Base-by-base conservation (phyloP, 2,113 vertebrate genomes). In the Shinisaurus crocodilurus region DNA sequence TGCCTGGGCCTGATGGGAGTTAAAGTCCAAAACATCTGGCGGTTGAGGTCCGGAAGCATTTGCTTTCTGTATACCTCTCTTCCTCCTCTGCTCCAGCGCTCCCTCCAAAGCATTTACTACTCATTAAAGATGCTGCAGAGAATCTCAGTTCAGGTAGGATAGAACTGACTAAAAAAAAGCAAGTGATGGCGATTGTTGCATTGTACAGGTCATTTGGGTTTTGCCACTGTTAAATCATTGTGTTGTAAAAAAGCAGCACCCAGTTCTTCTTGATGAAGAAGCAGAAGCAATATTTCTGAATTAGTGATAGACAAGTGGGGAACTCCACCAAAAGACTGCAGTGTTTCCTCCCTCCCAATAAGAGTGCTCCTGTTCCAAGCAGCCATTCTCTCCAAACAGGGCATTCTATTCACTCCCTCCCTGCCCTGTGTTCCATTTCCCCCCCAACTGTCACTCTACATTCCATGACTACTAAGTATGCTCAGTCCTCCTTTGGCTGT, bases 211-310 rank as follows among this genome's bases (percentile, higher is more conserved):
- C 34, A 74, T 20, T 13, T 27, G 1, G 8, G 16, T 54, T 72
- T 72, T 86, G 20, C 2, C 67, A n/a, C 15, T 37, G 48, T 76
- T n/a, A 89, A 70, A 60, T 60, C 54, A 18, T 48, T 57, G 5
- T 69, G 18, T 45, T 45, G 18, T 67, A 54, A 9, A 85, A 27
- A 92, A 88, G 29, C 0, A 0, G 5, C 57, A 3, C 1, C 3
- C 54, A 25, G 34, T 32, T 3, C 20, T 23, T 45, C 1, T n/a
- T 88, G 15, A 60, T 32, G 37, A 37, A 79, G 23, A 65, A 85
- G 79, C 76, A 5, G 76, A 54, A 82, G 57, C 57, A 57, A 50
- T 70, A 48, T 20, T 60, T 37, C 57, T 69, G 54, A 40, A 86
- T 67, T 88, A 69, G 40, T 50, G 7, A 37, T 43, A 69, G 32